phyloP scores from a whole-genome alignment of 2,797 vertebrate genomes.

The Darevskia mixta region DNA sequence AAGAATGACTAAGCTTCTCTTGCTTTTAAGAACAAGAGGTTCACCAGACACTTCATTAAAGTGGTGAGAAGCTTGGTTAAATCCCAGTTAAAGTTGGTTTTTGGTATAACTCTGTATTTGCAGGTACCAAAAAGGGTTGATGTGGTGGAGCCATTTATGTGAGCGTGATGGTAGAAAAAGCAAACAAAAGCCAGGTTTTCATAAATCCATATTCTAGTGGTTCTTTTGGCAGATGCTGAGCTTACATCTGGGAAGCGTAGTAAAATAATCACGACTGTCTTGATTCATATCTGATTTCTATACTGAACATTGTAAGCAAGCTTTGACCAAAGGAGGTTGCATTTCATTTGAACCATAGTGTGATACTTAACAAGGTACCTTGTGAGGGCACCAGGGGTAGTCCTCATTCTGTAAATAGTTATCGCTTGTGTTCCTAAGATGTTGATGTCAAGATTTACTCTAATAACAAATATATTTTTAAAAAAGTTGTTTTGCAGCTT shows the following conservation, averaged over 20 bases:
- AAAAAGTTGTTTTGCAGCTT: neutral
- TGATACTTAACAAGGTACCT: neutral
- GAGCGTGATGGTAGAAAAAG: neutral
- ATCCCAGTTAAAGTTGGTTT: constrained; percentile 8
- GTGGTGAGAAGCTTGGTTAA: constrained; percentile 4
- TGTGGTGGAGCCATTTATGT: neutral
- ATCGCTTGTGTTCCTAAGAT: neutral
- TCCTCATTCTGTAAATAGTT: neutral
- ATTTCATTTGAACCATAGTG: neutral
- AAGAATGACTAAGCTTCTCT: constrained; percentile 80
- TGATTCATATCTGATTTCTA: neutral
- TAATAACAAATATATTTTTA: neutral
- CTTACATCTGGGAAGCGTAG: neutral
- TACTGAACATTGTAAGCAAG: neutral
- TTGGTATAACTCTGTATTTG: neutral
- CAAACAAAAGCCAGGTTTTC: neutral
- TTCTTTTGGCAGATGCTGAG: neutral
- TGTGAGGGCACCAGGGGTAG: neutral
- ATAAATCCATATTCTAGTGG: neutral
- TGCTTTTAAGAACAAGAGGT: constrained; percentile 6
- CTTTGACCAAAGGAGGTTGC: neutral
- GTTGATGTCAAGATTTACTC: too few relatives aligned
- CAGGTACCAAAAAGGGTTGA: neutral
- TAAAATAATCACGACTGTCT: too few relatives aligned
- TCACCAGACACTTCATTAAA: neutral